Conservation (phyloP, 1,140 invertebrate genomes). For the Telenomus remus region DNA sequence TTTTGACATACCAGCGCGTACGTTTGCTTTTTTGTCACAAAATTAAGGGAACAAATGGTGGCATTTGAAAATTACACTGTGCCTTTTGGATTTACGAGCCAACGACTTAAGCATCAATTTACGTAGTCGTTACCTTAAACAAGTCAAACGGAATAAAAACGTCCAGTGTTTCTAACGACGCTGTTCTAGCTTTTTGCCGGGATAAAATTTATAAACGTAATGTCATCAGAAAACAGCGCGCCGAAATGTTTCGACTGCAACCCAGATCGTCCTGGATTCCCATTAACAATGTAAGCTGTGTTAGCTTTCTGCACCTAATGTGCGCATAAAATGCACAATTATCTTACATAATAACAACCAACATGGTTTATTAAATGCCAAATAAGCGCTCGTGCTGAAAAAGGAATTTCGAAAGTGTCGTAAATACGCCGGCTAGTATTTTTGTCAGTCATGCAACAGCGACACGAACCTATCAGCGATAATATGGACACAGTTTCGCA, state of each 20-base stretch:
- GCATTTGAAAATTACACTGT: too few species aligned
- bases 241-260: conserved; percentile 18
- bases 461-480: conserved; percentile 31
- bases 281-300: conserved; percentile 24
- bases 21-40: too few species aligned
- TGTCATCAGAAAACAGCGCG: not conserved
- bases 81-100: too few species aligned
- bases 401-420: conserved; percentile 50
- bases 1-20: too few species aligned
- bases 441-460: conserved; percentile 46
- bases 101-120: too few species aligned
- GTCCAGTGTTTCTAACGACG: not conserved
- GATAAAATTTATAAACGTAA: conserved; percentile 12
- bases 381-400: conserved; percentile 36
- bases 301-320: conserved; percentile 28
- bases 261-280: conserved; percentile 23
- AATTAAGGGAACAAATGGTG: too few species aligned
- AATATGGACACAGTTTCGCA: conserved; percentile 17
- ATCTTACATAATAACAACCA: conserved; percentile 39
- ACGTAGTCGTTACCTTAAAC: conserved; percentile 5
- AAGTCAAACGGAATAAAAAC: conserved; percentile 1
- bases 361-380: conserved; percentile 42
- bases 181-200: conserved; percentile 1
- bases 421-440: conserved; percentile 42
- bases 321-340: conserved; percentile 44